phyloP scores from a whole-genome alignment of 2,113 vertebrate species.

The cattle (Bos taurus) region ARS-UCD2.0 NC_037345.1:16490501-16491000 shows the following conservation, averaged over 20 bases:
- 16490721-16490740: neutral
- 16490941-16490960: slow-evolving; percentile 85
- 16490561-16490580: neutral
- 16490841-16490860: neutral
- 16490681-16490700: neutral
- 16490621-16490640: neutral
- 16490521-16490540: neutral
- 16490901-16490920: neutral
- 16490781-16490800: neutral
- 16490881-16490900: neutral
- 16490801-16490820: neutral
- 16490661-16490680: neutral
- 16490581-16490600: neutral
- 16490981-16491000: slow-evolving; percentile 87
- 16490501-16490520: neutral
- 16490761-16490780: neutral
- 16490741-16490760: neutral
- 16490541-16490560: neutral
- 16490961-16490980: slow-evolving; percentile 87
- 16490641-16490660: neutral
- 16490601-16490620: neutral
- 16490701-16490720: neutral
- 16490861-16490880: neutral
- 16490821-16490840: neutral
- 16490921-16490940: slow-evolving; percentile 28